These are phyloP conservation scores for Peromyscus nudipes DNA, from an alignment of 2,797 vertebrate species.

Conservation along the genomic window DNA sequence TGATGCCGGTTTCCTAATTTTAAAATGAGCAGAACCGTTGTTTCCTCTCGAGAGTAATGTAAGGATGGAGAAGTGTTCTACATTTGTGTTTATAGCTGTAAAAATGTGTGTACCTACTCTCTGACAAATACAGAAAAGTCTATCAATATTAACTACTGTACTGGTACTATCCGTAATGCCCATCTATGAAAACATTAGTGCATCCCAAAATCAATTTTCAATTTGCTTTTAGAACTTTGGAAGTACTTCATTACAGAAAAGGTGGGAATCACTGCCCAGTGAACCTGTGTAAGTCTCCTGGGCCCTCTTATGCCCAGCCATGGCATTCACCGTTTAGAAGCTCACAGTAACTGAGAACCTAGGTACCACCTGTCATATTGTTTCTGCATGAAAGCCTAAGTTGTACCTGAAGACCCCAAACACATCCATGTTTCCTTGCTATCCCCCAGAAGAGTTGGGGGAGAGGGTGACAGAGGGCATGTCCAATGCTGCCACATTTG, in stretches of 20 bases:
- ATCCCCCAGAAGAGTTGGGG: fast-evolving
- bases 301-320: neutral
- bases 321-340: neutral
- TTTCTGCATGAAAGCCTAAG: neutral
- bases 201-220: neutral
- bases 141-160: neutral
- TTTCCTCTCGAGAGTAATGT: neutral
- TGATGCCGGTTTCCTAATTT: neutral
- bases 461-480: neutral
- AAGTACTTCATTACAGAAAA: constrained; percentile 6
- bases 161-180: neutral
- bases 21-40: neutral
- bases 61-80: neutral
- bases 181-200: neutral
- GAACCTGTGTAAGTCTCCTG: neutral
- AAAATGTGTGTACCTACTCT: neutral
- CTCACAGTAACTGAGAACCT: neutral
- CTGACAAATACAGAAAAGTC: neutral
- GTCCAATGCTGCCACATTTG: neutral
- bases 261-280: neutral
- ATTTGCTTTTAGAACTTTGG: neutral
- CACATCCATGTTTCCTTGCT: neutral
- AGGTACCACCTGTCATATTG: neutral
- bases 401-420: neutral
- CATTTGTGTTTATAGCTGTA: neutral